Base-by-base conservation (phyloP, 2,888 invertebrate genomes). In the Tipula vernalis region DNA sequence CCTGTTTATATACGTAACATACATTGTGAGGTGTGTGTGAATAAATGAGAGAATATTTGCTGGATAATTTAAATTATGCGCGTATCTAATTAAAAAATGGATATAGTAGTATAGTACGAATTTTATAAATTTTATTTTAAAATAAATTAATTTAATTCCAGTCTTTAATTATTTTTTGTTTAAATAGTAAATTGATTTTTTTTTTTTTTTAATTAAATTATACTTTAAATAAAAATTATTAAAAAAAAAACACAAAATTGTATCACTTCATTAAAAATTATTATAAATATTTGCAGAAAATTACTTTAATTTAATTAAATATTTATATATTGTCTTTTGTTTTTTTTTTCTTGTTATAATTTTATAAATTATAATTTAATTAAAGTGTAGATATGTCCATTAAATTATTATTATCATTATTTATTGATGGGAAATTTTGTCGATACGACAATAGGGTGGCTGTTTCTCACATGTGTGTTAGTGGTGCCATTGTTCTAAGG, bases 401-500 rank as follows among this genome's bases (percentile, higher is more conserved):
- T 86, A 86, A 86, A 86, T 57, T 86, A 42, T 86, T 86, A 51
- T 86, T 57, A 86, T 57, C 57, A 42, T 86, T 86, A 51, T 57
- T 57, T 51, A 57, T 42, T 42, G 85, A 85, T 84, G 84, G 41
- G 42, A 41, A 85, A 85, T 85, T 85, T 85, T 42, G 39, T 44
- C 85, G 85, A 42, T 85, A 85, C 5, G 85, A 42, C 42, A 42
- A 85, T 15, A 42, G 42, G 39, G 42, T 85, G 39, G 47, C 83
- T 28, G 91, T 91, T 90, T 91, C 92, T 92, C 92, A 92, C 92
- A 92, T 92, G 88, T 92, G 92, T 88, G 91, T 91, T 88, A 92
- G 89, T n/a, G 91, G 91, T 86, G 91, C 91, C 92, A 92, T 92
- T 51, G 90, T 89, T 86, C 91, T 89, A 90, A 91, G 90, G 88